Evolutionary conservation across 53 echinoderm and acorn worm genomes (phyloP).

Genomic region (Paelopatides confundens): DNA sequence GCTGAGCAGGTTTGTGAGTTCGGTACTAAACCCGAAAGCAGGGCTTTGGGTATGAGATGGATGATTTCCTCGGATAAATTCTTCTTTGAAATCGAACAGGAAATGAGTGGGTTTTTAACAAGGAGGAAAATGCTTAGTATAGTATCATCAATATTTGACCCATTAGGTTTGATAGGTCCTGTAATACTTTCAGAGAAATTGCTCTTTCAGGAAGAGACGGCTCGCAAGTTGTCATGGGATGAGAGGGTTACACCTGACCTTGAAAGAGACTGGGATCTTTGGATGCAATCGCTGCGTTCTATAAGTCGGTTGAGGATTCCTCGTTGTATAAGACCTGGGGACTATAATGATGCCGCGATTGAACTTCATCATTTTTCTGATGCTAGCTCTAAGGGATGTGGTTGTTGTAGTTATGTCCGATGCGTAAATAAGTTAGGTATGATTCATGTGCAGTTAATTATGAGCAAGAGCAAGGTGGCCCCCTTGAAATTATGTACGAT

Average conservation of each 20-base stretch:
- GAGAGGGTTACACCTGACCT: conserved; percentile 41
- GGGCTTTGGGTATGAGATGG: conserved; percentile 34
- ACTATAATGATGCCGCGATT: conserved; percentile 4
- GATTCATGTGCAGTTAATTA: conserved; percentile 52
- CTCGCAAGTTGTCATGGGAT: conserved; percentile 44
- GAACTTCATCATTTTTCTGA: conserved; percentile 67
- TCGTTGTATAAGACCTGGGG: conserved; percentile 55
- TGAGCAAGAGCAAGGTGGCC: conserved; percentile 64
- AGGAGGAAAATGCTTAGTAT: conserved; percentile 33
- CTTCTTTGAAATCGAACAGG: neutral
- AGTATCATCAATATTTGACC: conserved; percentile 66
- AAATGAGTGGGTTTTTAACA: neutral
- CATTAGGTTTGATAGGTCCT: conserved; percentile 43
- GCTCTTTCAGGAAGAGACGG: conserved; percentile 47
- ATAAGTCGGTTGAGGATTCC: conserved; percentile 30
- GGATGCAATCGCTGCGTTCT: conserved; percentile 39
- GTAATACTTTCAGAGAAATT: conserved; percentile 31
- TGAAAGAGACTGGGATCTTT: conserved; percentile 33
- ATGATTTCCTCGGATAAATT: conserved; percentile 16
- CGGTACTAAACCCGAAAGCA: neutral
- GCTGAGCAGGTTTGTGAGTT: neutral
- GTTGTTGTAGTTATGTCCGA: conserved; percentile 69
- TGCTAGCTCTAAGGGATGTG: conserved; percentile 69
- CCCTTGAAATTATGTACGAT: conserved; percentile 52
- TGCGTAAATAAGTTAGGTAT: conserved; percentile 39